Base-by-base conservation (phyloP, 1,140 invertebrate species). In the Probaryconus sp. region DNA sequence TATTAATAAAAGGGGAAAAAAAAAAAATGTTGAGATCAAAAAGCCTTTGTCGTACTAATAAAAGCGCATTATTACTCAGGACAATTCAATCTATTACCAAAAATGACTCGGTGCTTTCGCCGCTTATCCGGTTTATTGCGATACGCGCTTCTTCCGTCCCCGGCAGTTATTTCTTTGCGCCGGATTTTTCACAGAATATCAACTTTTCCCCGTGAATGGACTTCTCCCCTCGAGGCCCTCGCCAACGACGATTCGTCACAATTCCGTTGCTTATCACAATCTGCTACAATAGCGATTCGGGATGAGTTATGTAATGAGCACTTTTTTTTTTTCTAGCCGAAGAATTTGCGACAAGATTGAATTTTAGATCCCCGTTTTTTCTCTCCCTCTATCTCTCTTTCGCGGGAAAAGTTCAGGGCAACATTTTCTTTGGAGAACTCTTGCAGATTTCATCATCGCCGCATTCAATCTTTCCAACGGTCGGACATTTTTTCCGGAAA, bases 211-310 rank as follows among this genome's bases (percentile, higher is more conserved):
- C 45, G 30, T 50, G 28, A 65, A 67, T 50, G 42, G 43, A 51
- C 40, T 31, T 28, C 10, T 5, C 31, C 31, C 43, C 53, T 26
- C 26, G 6, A 18, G 26, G 11, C 24, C 18, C 20, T 65, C 37
- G 51, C 21, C 60, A 24, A 40, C 45, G 30, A 9, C 40, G 40
- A 80, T 80, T 81, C 79, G 77, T 81, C 73, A 81, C 81, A 58
- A 77, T 71, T 71, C 78, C 58, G 31, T 13, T 48, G 47, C 64
- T 72, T 75, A 81, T 78, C 76, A 58, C 61, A 37, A 73, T 73
- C 45, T 48, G 45, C 37, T 40, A 51, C 47, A 40, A 50, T 30
- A 21, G 26, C 26, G 16, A 10, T 40, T 14, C 11, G 3, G 24
- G 16, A 17, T 13, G 16, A 6, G 5, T 17, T 13, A 6, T 5